Percentiles rank a stretch among this genome's conserved stretches.
Evolutionary conservation across 2,888 invertebrate species (phyloP).

Genomic region (Megaustenia siamemsis): DNA sequence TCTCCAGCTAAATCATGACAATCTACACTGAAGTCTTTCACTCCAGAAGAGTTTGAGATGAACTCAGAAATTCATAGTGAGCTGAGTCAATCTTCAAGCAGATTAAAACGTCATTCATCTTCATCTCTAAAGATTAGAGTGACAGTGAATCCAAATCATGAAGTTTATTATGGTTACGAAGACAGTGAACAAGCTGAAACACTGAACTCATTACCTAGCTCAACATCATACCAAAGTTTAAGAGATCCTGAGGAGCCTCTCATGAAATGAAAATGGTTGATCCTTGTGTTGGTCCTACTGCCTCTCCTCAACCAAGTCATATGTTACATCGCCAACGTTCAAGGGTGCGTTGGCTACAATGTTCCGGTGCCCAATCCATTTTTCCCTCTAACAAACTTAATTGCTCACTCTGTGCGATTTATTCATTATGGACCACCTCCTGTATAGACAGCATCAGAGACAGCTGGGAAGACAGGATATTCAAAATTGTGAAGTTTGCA

Average conservation of each 20-base stretch:
- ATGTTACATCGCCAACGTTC: not conserved
- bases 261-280: slow-evolving; percentile 15
- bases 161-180: too few species aligned
- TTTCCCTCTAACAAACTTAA: slow-evolving; percentile 3
- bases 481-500: not conserved
- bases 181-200: too few species aligned
- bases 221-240: too few species aligned
- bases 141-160: too few species aligned
- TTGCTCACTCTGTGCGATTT: not conserved
- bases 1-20: too few species aligned
- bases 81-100: too few species aligned
- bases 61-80: too few species aligned
- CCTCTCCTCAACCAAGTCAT: not conserved
- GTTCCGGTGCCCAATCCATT: slow-evolving; percentile 18
- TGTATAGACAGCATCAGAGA: not conserved
- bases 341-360: slow-evolving; percentile 15
- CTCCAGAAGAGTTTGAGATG: too few species aligned
- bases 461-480: not conserved
- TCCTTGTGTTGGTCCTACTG: not conserved
- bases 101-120: too few species aligned
- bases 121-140: too few species aligned
- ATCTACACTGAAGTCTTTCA: too few species aligned
- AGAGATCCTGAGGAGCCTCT: not conserved
- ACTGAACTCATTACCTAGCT: too few species aligned
- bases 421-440: slow-evolving; percentile 24